Percentiles rank a stretch among this genome's conserved stretches.
Conservation (phyloP, 35 echinoderm and acorn worm species). For the Chiridota heheva region DNA sequence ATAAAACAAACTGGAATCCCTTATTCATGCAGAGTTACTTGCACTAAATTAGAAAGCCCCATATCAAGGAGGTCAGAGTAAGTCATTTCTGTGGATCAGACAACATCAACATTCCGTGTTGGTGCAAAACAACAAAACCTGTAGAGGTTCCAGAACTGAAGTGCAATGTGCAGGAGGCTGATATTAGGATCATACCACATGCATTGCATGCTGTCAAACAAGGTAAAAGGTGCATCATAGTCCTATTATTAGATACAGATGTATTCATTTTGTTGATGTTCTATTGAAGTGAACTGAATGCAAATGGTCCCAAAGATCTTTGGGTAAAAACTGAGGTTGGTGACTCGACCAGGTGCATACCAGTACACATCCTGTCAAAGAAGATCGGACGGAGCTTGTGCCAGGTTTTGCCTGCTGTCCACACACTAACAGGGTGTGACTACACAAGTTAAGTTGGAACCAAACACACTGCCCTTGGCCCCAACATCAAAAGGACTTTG, state of each 20-base stretch:
- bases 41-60: too few relatives aligned
- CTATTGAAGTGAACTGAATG: constrained; percentile 12
- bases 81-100: too few relatives aligned
- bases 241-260: constrained; percentile 14
- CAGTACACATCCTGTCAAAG: neutral
- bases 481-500: too few relatives aligned
- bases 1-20: constrained; percentile 14
- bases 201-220: constrained; percentile 31
- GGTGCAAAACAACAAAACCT: too few relatives aligned
- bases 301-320: neutral
- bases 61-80: too few relatives aligned
- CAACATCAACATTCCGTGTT: too few relatives aligned
- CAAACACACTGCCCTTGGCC: too few relatives aligned
- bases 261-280: constrained; percentile 23
- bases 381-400: neutral
- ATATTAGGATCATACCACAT: constrained; percentile 29
- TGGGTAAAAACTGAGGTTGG: constrained; percentile 22
- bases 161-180: neutral
- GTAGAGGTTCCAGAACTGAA: neutral
- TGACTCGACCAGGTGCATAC: constrained; percentile 17
- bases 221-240: neutral
- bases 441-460: neutral
- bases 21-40: too few relatives aligned
- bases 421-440: neutral
- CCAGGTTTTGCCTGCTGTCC: neutral